Percentiles rank a stretch among this genome's conserved stretches.
These are phyloP conservation scores for Julus scanicus DNA, from an alignment of 2,888 invertebrate species.

Conservation along the genomic window DNA sequence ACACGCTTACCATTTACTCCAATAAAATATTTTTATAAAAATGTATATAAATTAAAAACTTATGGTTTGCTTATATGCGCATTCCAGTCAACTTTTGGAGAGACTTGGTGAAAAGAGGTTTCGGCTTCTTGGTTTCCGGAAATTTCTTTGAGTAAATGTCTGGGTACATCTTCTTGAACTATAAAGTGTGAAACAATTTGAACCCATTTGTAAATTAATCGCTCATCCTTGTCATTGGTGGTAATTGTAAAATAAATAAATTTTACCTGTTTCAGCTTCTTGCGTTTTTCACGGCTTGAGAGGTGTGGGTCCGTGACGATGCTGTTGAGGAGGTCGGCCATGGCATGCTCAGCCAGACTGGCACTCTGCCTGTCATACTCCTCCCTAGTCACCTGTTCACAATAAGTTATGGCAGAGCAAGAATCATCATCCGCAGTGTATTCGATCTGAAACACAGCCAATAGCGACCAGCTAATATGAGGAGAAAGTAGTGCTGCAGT, in stretches of 20 bases:
- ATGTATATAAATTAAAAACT: neutral
- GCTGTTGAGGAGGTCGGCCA: conserved; percentile 47
- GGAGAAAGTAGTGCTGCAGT: conserved; percentile 50
- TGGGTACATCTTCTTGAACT: conserved; percentile 54
- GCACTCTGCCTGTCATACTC: conserved; percentile 50
- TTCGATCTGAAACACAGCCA: conserved; percentile 51
- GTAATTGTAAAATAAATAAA: neutral
- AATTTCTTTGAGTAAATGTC: conserved; percentile 50
- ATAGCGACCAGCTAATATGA: conserved; percentile 29
- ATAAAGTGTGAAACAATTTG: neutral
- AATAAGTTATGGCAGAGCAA: conserved; percentile 54
- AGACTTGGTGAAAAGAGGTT: conserved; percentile 14
- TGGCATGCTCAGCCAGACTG: neutral
- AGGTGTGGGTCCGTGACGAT: conserved; percentile 48
- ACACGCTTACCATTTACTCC: too few species aligned
- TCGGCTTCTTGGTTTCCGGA: neutral
- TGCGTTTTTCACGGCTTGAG: conserved; percentile 15
- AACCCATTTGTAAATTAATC: conserved; percentile 25
- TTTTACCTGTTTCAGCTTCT: conserved; percentile 54
- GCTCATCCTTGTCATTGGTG: neutral
- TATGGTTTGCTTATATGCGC: neutral
- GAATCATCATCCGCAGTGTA: conserved; percentile 50
- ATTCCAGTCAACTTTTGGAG: conserved; percentile 21
- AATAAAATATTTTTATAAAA: neutral
- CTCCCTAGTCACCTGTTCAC: conserved; percentile 54